phyloP scores from a whole-genome alignment of 2,888 invertebrate species.

The Agriopis leucophaearia region DNA sequence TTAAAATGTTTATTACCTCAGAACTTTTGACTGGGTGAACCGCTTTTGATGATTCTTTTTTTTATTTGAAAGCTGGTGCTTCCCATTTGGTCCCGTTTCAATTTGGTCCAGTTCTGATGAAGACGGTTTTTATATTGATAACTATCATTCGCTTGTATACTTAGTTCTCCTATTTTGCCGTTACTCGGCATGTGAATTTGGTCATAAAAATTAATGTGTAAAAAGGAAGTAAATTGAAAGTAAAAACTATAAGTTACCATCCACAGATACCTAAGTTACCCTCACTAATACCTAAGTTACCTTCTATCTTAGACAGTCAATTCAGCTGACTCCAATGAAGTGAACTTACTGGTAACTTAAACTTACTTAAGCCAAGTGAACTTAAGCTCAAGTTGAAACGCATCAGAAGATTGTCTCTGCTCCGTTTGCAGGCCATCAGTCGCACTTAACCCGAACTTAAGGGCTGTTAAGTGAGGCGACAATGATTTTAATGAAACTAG shows the following conservation, averaged over 20 bases:
- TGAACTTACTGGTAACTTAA: slow-evolving; percentile 40
- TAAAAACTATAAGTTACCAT: neutral
- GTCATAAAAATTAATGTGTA: too few relatives aligned
- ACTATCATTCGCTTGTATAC: too few relatives aligned
- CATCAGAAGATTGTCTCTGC: slow-evolving; percentile 56
- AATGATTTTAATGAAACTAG: slow-evolving; percentile 15
- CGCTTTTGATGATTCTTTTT: too few relatives aligned
- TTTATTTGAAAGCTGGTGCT: too few relatives aligned
- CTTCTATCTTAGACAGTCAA: slow-evolving; percentile 1
- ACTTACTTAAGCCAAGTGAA: slow-evolving; percentile 42
- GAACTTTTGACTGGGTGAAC: too few relatives aligned
- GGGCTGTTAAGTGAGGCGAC: slow-evolving; percentile 28
- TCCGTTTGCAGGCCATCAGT: slow-evolving; percentile 59
- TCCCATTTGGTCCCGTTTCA: too few relatives aligned
- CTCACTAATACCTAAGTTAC: neutral
- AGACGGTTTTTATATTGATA: too few relatives aligned
- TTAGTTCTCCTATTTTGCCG: too few relatives aligned
- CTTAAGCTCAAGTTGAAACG: slow-evolving; percentile 53
- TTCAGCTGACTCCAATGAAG: slow-evolving; percentile 33
- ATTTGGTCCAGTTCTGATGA: too few relatives aligned
- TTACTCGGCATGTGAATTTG: too few relatives aligned
- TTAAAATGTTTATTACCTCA: too few relatives aligned
- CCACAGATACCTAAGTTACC: neutral
- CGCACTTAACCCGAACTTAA: slow-evolving; percentile 56
- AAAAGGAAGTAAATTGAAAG: too few relatives aligned